These are phyloP conservation scores for Drosophila equinoxialis DNA, from an alignment of 1,140 invertebrate species.

Conservation along the genomic window DNA sequence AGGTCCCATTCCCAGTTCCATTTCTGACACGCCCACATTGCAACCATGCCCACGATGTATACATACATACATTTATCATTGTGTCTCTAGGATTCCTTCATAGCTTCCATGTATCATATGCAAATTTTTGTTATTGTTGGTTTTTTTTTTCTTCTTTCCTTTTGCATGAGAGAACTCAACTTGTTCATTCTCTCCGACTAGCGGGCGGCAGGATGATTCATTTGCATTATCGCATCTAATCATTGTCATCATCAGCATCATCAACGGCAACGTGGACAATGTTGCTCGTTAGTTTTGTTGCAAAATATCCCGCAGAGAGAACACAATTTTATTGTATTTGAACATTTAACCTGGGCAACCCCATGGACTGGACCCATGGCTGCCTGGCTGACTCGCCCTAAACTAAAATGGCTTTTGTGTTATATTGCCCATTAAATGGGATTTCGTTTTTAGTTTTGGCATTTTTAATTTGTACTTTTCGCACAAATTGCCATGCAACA, in stretches of 20 bases:
- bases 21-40: constrained; percentile 63
- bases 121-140: constrained; percentile 66
- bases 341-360: constrained; percentile 20
- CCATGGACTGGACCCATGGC: not conserved
- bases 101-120: constrained; percentile 64
- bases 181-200: constrained; percentile 10
- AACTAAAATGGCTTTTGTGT: constrained; percentile 22
- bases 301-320: constrained; percentile 12
- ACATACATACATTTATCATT: constrained; percentile 30
- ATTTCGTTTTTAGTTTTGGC: constrained; percentile 58
- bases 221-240: constrained; percentile 82
- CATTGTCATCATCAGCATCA: constrained; percentile 77
- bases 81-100: constrained; percentile 16
- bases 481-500: constrained; percentile 57
- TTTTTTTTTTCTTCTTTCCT: not conserved
- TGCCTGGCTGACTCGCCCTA: constrained; percentile 2
- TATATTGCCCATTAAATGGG: constrained; percentile 42
- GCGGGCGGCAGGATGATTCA: constrained; percentile 51
- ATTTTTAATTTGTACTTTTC: constrained; percentile 54
- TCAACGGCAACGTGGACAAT: constrained; percentile 45
- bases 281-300: constrained; percentile 72
- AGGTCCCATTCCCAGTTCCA: constrained; percentile 35
- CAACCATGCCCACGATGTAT: constrained; percentile 12
- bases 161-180: not conserved
- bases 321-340: constrained; percentile 21